A percentile compares a stretch with the other conserved stretches of the same genome.
Conservation (phyloP, 2,113 vertebrate genomes). For the Oreotragus oreotragus region DNA sequence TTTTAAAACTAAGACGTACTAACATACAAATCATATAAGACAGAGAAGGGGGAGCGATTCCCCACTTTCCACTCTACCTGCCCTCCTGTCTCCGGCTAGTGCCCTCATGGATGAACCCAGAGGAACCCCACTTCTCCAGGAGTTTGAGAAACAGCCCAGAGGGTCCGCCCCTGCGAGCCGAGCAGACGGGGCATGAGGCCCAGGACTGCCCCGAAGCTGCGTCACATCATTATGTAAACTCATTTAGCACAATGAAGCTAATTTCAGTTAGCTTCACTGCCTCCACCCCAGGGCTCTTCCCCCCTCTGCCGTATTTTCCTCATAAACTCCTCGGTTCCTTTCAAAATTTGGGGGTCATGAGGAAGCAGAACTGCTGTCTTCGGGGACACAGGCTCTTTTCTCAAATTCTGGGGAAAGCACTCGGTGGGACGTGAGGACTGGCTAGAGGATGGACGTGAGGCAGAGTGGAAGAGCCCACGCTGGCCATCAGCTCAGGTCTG, state of each 20-base stretch:
- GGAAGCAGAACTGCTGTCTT: background rate
- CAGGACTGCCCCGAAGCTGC: background rate
- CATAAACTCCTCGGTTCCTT: background rate
- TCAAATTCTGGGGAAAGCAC: background rate
- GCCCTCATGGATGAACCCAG: background rate
- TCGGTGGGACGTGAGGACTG: background rate
- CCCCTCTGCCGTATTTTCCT: background rate
- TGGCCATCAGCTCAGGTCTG: rapidly evolving
- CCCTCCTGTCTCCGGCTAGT: background rate
- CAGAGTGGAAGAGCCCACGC: background rate
- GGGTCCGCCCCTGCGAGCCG: rapidly evolving
- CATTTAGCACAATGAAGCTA: background rate
- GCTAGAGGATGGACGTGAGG: background rate
- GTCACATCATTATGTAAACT: background rate
- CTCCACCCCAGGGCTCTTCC: background rate
- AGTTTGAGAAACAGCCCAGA: background rate
- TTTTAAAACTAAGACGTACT: background rate
- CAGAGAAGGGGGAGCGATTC: background rate
- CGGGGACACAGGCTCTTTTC: background rate
- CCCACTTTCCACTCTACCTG: background rate
- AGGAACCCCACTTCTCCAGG: background rate
- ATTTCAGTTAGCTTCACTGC: background rate
- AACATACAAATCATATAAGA: background rate
- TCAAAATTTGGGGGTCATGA: background rate
- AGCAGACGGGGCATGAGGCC: background rate